Percentiles rank a stretch among this genome's conserved stretches.
Conservation (phyloP, 2,888 invertebrate species). For the Biston stratarius region DNA sequence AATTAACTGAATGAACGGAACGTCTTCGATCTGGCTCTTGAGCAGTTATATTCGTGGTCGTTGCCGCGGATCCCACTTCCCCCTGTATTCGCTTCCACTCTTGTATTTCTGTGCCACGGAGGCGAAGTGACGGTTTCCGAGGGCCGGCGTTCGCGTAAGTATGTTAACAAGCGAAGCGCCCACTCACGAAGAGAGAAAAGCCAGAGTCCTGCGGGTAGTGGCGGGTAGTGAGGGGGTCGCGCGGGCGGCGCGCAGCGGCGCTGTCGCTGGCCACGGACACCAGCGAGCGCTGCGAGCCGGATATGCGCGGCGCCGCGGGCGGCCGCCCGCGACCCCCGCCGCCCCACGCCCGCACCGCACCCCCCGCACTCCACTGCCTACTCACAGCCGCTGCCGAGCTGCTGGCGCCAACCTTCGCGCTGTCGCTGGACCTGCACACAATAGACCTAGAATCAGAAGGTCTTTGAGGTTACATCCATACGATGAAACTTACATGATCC, state of each 20-base stretch:
- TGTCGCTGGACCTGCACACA: constrained; percentile 88
- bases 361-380: constrained; percentile 82
- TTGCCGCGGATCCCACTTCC: too few species aligned
- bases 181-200: constrained; percentile 86
- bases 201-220: constrained; percentile 76
- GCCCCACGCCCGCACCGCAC: constrained; percentile 54
- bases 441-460: constrained; percentile 25
- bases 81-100: too few species aligned
- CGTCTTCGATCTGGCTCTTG: too few species aligned
- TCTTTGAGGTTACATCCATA: constrained; percentile 12
- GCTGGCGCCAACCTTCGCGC: constrained; percentile 87
- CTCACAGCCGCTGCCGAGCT: constrained; percentile 86
- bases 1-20: too few species aligned
- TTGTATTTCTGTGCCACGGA: background rate
- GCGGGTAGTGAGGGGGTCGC: constrained; percentile 70
- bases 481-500: background rate
- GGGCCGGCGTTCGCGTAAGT: constrained; percentile 56
- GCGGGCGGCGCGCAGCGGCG: constrained; percentile 78
- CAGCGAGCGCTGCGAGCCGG: constrained; percentile 81
- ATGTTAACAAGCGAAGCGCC: constrained; percentile 84
- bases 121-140: constrained; percentile 39
- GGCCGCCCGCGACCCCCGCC: constrained; percentile 62
- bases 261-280: constrained; percentile 84
- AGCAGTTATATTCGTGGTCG: too few species aligned
- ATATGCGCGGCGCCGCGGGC: constrained; percentile 64